Evolutionary conservation across 2,888 invertebrate species (phyloP).

Genomic region (Drosophila barbarae): DNA sequence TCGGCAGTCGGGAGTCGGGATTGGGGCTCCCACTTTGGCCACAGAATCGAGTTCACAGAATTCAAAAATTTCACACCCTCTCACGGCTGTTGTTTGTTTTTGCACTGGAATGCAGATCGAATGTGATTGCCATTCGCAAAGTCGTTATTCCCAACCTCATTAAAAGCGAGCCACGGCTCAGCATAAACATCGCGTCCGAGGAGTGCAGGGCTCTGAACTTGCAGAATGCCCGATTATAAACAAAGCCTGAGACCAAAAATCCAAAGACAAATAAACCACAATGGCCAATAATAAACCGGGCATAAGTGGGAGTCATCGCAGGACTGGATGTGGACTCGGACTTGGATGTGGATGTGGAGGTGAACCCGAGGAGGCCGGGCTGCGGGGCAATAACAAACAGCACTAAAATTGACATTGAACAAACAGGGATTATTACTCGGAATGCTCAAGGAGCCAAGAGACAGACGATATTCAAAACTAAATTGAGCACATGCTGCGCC

Average conservation of each 20-base stretch:
- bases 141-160: constrained; percentile 14
- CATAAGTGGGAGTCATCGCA: constrained; percentile 28
- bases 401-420: constrained; percentile 52
- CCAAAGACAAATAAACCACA: constrained; percentile 56
- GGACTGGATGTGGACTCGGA: not conserved
- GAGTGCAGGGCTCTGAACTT: constrained; percentile 5
- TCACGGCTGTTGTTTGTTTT: constrained; percentile 26
- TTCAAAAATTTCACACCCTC: constrained; percentile 35
- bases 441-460: constrained; percentile 21
- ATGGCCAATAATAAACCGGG: constrained; percentile 48
- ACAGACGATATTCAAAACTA: constrained; percentile 47
- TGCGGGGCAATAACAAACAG: constrained; percentile 31
- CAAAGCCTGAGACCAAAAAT: constrained; percentile 52
- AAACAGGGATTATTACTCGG: constrained; percentile 49
- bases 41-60: constrained; percentile 15
- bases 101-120: constrained; percentile 30
- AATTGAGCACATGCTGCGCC: constrained; percentile 65
- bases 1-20: not conserved
- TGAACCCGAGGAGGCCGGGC: not conserved
- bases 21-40: constrained; percentile 8
- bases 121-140: constrained; percentile 11
- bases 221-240: constrained; percentile 49
- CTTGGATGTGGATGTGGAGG: not conserved
- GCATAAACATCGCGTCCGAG: constrained; percentile 29
- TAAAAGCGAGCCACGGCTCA: constrained; percentile 18